Evolutionary conservation across 2,113 vertebrate species (phyloP).

Genomic region (Rhinopithecus roxellana): DNA sequence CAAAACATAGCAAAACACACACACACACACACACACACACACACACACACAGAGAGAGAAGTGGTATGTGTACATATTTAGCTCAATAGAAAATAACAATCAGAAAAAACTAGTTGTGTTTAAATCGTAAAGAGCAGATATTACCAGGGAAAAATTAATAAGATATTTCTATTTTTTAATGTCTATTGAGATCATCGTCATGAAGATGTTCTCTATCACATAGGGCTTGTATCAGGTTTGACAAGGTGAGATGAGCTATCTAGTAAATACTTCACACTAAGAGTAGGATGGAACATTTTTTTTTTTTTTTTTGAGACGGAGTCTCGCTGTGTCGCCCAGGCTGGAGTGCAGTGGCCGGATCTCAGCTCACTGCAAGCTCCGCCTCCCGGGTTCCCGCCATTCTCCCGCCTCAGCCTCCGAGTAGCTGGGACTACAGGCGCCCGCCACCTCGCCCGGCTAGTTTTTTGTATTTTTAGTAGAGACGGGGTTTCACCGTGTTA

Average conservation of each 20-base stretch:
- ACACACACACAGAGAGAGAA: neutral
- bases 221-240: neutral
- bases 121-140: neutral
- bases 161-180: slow-evolving; percentile 27
- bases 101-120: slow-evolving; percentile 6
- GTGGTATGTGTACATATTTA: neutral
- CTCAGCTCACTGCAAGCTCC: no score
- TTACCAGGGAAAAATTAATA: neutral
- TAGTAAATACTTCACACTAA: slow-evolving; percentile 17
- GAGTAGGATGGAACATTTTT: neutral
- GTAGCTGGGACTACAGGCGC: no score
- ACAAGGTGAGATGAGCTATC: slow-evolving; percentile 3
- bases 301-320: no score
- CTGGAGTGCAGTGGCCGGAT: no score
- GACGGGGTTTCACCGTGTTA: no score
- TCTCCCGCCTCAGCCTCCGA: no score
- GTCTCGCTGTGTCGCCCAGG: no score
- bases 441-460: no score
- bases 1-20: neutral
- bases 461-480: no score
- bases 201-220: neutral
- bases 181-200: slow-evolving; percentile 11
- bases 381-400: no score
- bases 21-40: neutral
- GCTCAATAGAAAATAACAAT: neutral